Conservation (phyloP, 2,888 invertebrate genomes). For the Ethmia dodecea region DNA sequence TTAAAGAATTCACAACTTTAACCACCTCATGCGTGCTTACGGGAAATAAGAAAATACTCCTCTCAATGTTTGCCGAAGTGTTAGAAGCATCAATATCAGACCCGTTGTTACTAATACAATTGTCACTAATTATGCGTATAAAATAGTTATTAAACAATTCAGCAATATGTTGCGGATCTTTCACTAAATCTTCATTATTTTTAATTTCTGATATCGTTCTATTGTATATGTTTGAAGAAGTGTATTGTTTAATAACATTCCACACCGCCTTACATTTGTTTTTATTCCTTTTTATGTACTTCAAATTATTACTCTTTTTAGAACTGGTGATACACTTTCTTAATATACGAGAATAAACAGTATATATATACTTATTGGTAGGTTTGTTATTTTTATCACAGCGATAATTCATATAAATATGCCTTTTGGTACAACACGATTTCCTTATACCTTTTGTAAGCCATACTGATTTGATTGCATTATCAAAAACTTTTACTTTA, state of each 20-base stretch:
- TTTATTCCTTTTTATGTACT: not conserved
- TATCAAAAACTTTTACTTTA: not conserved
- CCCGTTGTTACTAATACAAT: not conserved
- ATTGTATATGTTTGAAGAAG: not conserved
- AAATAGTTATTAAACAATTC: not conserved
- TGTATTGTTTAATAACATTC: not conserved
- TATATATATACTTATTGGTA: not conserved
- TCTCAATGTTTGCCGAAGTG: not conserved
- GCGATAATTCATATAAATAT: not conserved
- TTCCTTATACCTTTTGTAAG: not conserved
- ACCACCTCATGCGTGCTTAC: not conserved
- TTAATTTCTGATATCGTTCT: not conserved
- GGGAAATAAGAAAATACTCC: not conserved
- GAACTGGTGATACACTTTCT: not conserved
- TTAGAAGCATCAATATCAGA: not conserved
- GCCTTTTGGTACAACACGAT: not conserved
- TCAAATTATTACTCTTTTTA: not conserved
- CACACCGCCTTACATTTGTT: slow-evolving; percentile 1
- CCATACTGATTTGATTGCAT: not conserved
- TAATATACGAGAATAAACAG: not conserved
- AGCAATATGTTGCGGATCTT: not conserved
- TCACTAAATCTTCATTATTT: not conserved
- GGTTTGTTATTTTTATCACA: not conserved
- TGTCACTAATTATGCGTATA: not conserved
- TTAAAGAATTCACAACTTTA: not conserved